Conservation (phyloP, 1,140 invertebrate genomes). For the Cydia strobilella region DNA sequence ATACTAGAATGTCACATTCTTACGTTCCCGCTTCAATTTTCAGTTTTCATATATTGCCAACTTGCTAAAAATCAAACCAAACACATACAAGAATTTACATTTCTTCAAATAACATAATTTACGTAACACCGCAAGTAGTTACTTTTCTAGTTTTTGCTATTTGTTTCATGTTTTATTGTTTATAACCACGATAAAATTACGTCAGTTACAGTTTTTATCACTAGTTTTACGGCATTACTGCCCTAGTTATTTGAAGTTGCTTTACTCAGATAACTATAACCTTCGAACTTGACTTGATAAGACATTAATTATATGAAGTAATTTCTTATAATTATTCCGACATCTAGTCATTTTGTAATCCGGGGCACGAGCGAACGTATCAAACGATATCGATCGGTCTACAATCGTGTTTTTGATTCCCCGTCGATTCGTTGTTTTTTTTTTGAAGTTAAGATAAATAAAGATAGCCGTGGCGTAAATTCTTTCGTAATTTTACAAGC, state of each 20-base stretch:
- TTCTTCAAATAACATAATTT: conserved; percentile 21
- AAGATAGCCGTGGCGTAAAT: conserved; percentile 9
- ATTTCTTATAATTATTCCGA: conserved; percentile 14
- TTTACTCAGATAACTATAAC: conserved; percentile 25
- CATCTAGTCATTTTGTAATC: conserved; percentile 30
- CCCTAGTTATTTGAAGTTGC: conserved; percentile 21
- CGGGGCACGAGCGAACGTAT: conserved; percentile 12
- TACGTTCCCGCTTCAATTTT: conserved; percentile 19
- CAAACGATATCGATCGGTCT: conserved; percentile 27
- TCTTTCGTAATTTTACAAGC: conserved; percentile 11
- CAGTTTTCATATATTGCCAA: conserved; percentile 18
- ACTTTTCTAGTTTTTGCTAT: background rate
- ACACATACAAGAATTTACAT: conserved; percentile 13
- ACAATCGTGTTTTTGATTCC: background rate
- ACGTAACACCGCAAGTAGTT: conserved; percentile 27
- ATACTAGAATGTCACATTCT: conserved; percentile 20
- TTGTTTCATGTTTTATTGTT: conserved; percentile 21
- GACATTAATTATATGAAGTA: conserved; percentile 18
- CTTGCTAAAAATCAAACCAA: conserved; percentile 20
- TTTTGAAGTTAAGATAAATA: background rate
- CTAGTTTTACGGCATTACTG: conserved; percentile 5
- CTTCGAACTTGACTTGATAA: conserved; percentile 31
- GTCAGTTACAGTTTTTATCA: conserved; percentile 10
- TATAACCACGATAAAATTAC: background rate
- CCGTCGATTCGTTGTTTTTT: background rate